A percentile compares a stretch with the other conserved stretches of the same genome.
These are phyloP conservation scores for Xerus inauris DNA, from an alignment of 2,113 vertebrate genomes.

Conservation along the genomic window DNA sequence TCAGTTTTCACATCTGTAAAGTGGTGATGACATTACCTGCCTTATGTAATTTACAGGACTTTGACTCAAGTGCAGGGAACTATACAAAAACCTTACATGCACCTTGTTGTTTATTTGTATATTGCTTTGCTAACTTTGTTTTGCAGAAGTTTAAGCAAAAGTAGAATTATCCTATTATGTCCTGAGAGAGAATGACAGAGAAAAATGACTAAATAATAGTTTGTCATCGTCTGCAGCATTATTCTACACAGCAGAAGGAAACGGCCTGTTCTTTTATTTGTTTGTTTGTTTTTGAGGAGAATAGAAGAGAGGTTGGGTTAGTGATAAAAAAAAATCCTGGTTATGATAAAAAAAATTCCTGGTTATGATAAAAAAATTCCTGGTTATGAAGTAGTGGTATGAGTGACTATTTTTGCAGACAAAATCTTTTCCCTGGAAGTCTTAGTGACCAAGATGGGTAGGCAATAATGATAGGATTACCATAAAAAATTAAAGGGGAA, in stretches of 20 bases:
- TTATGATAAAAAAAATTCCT: neutral
- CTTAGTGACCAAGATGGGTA: neutral
- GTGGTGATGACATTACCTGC: neutral
- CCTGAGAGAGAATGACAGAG: neutral
- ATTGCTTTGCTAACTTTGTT: conserved; percentile 1
- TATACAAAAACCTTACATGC: neutral
- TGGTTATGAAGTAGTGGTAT: neutral
- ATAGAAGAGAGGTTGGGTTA: neutral
- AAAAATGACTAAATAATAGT: neutral
- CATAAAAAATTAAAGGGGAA: neutral
- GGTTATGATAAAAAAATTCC: neutral
- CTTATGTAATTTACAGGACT: neutral
- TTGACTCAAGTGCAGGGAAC: neutral
- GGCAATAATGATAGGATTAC: neutral
- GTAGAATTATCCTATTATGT: neutral
- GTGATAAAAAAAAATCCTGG: neutral
- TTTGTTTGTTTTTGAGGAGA: neutral
- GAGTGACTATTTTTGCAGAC: neutral
- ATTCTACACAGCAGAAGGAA: neutral
- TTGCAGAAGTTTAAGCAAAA: neutral
- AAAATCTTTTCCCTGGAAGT: neutral
- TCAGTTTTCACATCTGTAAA: neutral
- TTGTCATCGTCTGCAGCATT: neutral
- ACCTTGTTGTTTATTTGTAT: neutral
- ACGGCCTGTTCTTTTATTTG: neutral